These are phyloP conservation scores for Iselma pallidipennis DNA, from an alignment of 2,888 invertebrate genomes.

Conservation along the genomic window DNA sequence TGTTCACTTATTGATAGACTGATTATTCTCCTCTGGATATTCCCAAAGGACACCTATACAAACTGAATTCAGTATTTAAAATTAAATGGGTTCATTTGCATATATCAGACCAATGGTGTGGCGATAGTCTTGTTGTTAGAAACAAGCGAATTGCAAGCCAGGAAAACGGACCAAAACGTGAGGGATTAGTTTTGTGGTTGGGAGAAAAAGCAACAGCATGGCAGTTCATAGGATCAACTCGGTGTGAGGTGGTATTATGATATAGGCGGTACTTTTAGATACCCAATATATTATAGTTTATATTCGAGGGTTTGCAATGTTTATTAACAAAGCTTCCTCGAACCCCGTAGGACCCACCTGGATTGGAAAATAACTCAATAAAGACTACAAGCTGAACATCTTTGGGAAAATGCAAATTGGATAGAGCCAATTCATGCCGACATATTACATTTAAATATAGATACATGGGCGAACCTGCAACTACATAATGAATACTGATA, in stretches of 20 bases:
- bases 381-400: background rate
- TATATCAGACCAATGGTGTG: constrained; percentile 1
- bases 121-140: background rate
- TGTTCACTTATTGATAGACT: constrained; percentile 26
- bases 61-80: background rate
- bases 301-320: background rate
- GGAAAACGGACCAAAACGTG: background rate
- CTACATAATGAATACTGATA: background rate
- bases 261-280: background rate
- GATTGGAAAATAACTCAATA: constrained; percentile 3
- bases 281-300: background rate
- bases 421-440: background rate
- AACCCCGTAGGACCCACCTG: background rate
- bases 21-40: background rate
- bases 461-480: too few species aligned
- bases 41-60: constrained; percentile 2
- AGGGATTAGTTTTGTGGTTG: background rate
- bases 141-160: background rate
- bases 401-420: background rate
- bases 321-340: background rate
- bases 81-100: constrained; percentile 5
- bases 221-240: background rate
- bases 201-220: background rate
- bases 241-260: background rate
- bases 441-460: background rate